Conservation (phyloP, 1,140 invertebrate genomes). For the Bilobella aurantiaca region DNA sequence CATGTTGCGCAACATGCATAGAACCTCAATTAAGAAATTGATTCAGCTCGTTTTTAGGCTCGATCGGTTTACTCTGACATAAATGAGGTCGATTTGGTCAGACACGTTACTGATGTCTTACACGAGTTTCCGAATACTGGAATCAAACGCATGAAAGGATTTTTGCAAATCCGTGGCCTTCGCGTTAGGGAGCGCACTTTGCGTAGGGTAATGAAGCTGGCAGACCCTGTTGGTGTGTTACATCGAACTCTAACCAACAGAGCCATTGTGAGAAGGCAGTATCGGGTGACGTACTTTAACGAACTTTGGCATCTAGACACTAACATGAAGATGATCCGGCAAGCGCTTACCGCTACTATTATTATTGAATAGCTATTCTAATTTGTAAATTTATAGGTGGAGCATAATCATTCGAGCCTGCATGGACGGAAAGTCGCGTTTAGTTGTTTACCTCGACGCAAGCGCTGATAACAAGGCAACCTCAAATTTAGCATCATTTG, state of each 20-base stretch:
- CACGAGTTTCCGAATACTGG: conserved; percentile 14
- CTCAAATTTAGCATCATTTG: conserved; percentile 2
- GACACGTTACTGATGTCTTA: not conserved
- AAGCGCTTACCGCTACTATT: not conserved
- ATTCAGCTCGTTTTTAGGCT: not conserved
- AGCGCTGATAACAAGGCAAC: conserved; percentile 13
- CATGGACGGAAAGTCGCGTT: conserved; percentile 14
- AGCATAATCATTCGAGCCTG: conserved; percentile 7
- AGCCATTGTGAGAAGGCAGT: conserved; percentile 13
- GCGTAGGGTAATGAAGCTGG: not conserved
- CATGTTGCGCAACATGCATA: not conserved
- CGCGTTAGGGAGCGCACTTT: conserved; percentile 9
- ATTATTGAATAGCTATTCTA: not conserved
- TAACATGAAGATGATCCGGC: conserved; percentile 20
- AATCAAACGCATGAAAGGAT: conserved; percentile 23
- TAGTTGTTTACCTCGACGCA: not conserved
- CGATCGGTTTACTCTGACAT: not conserved
- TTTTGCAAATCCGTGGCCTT: not conserved
- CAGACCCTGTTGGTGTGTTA: conserved; percentile 15
- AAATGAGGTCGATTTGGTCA: not conserved
- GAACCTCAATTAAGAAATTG: not conserved
- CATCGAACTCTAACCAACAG: conserved; percentile 9
- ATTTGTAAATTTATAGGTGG: conserved; percentile 10
- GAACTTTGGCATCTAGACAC: conserved; percentile 23
- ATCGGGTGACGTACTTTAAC: conserved; percentile 18